phyloP scores from a whole-genome alignment of 1,140 invertebrate genomes.

The Rhyacophila brunnea region DNA sequence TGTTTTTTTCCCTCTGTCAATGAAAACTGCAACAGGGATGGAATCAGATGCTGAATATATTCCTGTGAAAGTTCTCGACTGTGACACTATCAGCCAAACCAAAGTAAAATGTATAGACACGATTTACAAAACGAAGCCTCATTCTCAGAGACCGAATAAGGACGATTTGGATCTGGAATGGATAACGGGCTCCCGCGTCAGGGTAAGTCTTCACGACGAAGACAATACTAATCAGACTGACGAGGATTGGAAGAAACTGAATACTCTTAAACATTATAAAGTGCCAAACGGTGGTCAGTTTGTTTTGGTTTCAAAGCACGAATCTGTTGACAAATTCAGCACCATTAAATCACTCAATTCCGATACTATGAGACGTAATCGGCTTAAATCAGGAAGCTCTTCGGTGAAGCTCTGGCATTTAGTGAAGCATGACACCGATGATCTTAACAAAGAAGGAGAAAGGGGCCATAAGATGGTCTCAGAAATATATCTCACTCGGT shows the following conservation, averaged over 20 bases:
- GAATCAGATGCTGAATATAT: constrained; percentile 90
- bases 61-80: constrained; percentile 95
- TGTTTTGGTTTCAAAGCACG: constrained; percentile 92
- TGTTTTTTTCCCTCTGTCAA: constrained; percentile 91
- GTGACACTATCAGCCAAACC: constrained; percentile 98
- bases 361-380: constrained; percentile 87
- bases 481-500: constrained; percentile 97
- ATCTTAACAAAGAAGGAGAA: constrained; percentile 92
- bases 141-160: constrained; percentile 91
- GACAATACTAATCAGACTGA: constrained; percentile 94
- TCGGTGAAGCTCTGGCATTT: constrained; percentile 92
- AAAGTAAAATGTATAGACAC: constrained; percentile 98
- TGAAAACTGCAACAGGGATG: constrained; percentile 74
- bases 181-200: constrained; percentile 84
- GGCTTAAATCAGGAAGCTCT: constrained; percentile 88
- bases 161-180: constrained; percentile 97
- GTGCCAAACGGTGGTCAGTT: constrained; percentile 93
- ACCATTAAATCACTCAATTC: constrained; percentile 79
- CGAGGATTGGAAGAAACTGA: constrained; percentile 94
- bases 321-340: constrained; percentile 94
- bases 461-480: constrained; percentile 99
- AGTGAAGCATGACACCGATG: constrained; percentile 93
- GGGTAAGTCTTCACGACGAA: constrained; percentile 94
- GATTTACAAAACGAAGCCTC: constrained; percentile 93
- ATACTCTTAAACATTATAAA: constrained; percentile 96